Evolutionary conservation across 2,113 vertebrate genomes (phyloP), one percentile per base, ranked within the genome.

Genomic region (Lagenorhynchus albirostris): DNA sequence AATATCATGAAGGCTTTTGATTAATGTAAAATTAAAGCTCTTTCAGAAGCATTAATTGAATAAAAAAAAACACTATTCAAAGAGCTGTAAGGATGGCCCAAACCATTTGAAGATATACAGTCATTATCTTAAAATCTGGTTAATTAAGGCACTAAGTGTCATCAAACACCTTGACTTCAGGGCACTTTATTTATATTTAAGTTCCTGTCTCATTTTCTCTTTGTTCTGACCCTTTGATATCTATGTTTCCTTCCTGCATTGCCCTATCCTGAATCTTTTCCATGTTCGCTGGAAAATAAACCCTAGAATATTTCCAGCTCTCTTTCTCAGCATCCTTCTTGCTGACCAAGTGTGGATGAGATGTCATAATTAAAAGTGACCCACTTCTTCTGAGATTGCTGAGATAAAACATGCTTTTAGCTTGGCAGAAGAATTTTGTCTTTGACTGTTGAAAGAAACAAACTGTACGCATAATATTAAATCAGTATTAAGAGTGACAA

Each of bases 21-120:
- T 96, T 94, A 94, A 95, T 88, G 58, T 63, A 96, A 96, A 96
- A 96, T 95, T 96, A 91, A 97, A 91, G 47, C 67, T 92, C 67
- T 95, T 95, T 92, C 65, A 71, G 70, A 95, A 87, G 36, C 93
- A 84, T 80, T 96, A 87, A 90, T 91, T 95, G 80, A 93, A 87
- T 11, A 2, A 71, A 95, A 96, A 79, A 95, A 63, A 96, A 63
- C 23, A 33, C 36, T 23, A 60, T 81, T 70, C 8, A 26, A 53
- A 95, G 33, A 73, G 41, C 53, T 82, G 4, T 81, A 67, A 55
- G 76, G 70, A 84, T 4, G 14, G 83, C 47, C 83, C 11, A 21
- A 80, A 47, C 55, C 63, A 91, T 90, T 87, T 63, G 92, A 65
- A 91, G 79, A 71, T 84, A 55, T n/a, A 11, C 4, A 41, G 60